Evolutionary conservation across 2,113 vertebrate genomes (phyloP).

Genomic region (Nasalis larvatus): DNA sequence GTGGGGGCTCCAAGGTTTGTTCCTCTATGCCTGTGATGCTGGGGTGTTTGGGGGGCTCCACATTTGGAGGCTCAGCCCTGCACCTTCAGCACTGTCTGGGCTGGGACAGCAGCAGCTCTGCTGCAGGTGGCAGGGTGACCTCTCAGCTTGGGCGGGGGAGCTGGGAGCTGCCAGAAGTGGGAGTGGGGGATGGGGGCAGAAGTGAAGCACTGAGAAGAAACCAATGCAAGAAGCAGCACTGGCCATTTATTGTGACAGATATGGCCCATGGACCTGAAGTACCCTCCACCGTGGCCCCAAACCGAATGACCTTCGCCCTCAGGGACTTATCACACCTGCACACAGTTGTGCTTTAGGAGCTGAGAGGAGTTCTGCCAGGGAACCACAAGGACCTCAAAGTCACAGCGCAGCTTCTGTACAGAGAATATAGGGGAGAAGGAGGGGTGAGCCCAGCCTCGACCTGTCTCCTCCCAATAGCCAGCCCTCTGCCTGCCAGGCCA

Average conservation of each 20-base stretch:
- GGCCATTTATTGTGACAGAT: slow-evolving; percentile 33
- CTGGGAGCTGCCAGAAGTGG: background rate
- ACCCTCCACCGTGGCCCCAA: background rate
- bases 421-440: background rate
- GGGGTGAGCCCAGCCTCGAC: background rate
- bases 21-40: background rate
- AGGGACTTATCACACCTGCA: background rate
- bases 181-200: rapidly evolving
- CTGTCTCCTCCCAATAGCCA: background rate
- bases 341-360: slow-evolving; percentile 86
- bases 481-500: background rate
- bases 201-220: background rate
- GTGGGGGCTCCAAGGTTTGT: background rate
- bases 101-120: background rate
- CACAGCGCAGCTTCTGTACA: slow-evolving; percentile 86
- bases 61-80: background rate
- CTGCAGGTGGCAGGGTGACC: background rate
- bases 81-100: background rate
- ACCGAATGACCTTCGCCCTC: rapidly evolving
- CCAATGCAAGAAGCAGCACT: background rate
- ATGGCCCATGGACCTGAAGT: background rate
- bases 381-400: slow-evolving; percentile 89
- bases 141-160: background rate
- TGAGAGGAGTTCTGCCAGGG: slow-evolving; percentile 86
- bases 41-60: background rate